Percentiles rank a stretch among this genome's conserved stretches.
Evolutionary conservation across 2,797 vertebrate species (phyloP).

Genomic region (Rousettus madagascariensis): DNA sequence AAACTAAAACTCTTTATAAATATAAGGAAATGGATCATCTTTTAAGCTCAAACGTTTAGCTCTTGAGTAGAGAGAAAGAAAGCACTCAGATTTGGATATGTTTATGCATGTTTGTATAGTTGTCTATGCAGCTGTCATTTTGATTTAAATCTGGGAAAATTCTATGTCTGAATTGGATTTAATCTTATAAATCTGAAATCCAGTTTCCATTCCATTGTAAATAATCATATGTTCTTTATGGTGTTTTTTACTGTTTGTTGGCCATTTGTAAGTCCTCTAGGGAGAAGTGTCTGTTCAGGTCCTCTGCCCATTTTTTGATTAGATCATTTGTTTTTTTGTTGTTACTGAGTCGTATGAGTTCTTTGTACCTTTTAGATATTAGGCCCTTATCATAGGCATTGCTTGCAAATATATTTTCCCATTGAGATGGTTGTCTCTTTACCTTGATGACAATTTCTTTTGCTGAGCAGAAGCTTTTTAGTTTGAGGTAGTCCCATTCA

Average conservation of each 20-base stretch:
- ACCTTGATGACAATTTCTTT: too few relatives aligned
- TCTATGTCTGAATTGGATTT: not conserved
- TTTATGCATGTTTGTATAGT: not conserved
- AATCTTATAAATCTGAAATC: conserved; percentile 49
- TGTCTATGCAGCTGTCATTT: not conserved
- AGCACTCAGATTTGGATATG: not conserved
- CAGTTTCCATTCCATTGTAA: not conserved
- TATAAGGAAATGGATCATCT: not conserved
- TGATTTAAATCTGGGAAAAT: conserved; percentile 43
- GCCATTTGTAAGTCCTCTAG: too few relatives aligned
- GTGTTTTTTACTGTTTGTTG: not conserved
- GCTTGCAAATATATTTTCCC: too few relatives aligned
- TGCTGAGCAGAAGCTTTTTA: too few relatives aligned
- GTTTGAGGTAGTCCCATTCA: too few relatives aligned
- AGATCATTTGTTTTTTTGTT: too few relatives aligned
- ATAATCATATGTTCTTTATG: not conserved
- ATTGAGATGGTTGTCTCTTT: too few relatives aligned
- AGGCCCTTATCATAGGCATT: too few relatives aligned
- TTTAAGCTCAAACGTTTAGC: not conserved
- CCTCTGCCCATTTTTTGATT: too few relatives aligned
- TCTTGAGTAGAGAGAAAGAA: not conserved
- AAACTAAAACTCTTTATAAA: not conserved
- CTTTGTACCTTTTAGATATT: too few relatives aligned
- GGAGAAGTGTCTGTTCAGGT: too few relatives aligned
- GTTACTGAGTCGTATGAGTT: too few relatives aligned